Evolutionary conservation across 2,113 vertebrate genomes (phyloP).

Genomic region (Toxostoma redivivum): DNA sequence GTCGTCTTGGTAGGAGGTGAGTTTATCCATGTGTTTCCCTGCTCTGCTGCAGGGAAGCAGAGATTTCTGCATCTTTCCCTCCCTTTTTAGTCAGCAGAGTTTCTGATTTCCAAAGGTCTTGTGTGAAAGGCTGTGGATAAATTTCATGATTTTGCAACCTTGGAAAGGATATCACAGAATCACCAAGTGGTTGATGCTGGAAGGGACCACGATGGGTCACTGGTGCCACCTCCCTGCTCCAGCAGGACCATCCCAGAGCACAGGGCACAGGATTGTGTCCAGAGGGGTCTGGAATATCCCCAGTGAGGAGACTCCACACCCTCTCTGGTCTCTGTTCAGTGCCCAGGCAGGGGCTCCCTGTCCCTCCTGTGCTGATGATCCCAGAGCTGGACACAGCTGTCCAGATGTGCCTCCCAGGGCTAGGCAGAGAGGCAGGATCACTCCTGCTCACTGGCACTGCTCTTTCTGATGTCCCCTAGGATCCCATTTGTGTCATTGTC

Average conservation of each 20-base stretch:
- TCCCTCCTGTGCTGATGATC: not conserved
- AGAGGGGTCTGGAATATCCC: fast-evolving
- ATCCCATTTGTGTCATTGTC: not conserved
- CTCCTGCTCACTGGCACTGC: fast-evolving
- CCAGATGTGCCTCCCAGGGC: not conserved
- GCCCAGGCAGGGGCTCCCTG: not conserved
- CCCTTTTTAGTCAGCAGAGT: not conserved
- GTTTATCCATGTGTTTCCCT: not conserved
- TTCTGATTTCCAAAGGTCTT: not conserved
- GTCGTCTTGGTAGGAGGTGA: not conserved
- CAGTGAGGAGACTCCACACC: no score
- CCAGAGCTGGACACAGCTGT: not conserved
- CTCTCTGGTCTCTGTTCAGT: no score
- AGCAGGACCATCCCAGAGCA: not conserved
- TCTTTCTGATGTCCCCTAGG: not conserved
- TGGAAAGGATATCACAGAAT: not conserved
- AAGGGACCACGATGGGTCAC: not conserved
- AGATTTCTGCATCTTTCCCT: not conserved
- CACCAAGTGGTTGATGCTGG: fast-evolving
- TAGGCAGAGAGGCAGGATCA: not conserved
- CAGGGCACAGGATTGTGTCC: not conserved
- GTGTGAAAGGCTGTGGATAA: not conserved
- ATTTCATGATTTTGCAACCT: not conserved
- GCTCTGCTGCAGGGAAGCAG: not conserved
- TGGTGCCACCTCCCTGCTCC: not conserved